Base-by-base conservation (phyloP, 2,888 invertebrate genomes). In the Muscina levida region DNA sequence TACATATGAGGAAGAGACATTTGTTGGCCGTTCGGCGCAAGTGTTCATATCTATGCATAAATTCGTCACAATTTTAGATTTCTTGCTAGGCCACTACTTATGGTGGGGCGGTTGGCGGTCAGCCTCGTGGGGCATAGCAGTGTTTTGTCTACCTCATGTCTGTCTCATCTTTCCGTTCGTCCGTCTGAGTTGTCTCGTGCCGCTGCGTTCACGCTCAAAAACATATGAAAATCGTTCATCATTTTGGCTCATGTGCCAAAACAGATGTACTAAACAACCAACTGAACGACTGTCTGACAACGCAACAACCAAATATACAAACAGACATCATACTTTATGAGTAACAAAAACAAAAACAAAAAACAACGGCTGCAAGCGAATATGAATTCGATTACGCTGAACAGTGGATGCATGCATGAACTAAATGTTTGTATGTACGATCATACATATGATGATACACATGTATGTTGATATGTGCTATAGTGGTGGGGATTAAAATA, bases 171-270 rank as follows among this genome's bases (percentile, higher is more conserved):
- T n/a, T n/a, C n/a, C n/a, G n/a, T n/a, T n/a, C n/a, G 66, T 71
- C 62, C 13, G 42, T 42, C 62, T 17, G 15, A 31, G 62, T 31
- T 81, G 80, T 81, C 80, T 81, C 80, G 80, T 81, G 80, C 80
- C 77, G 77, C 76, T 72, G 75, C 71, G 79, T 72, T 31, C 74
- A 71, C 73, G 46, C 62, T 79, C 48, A 74, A 26, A n/a, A 37
- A 13, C 24, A 62, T 48, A 10, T 39, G 57, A 57, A 59, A 37
- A 31, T 3, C 42, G 42, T n/a, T 42, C 31, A 8, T 42, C 70
- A 75, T 76, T 79, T 75, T 73, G 76, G 79, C 76, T 70, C 76
- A 70, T 80, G 72, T 72, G 79, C 76, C 76, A 80, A 79, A 76
- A 68, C 44, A 53, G 24, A 44, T 17, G 26, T 42, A 31, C 46